Base-by-base conservation (phyloP, 1,140 invertebrate species). In the Pinna nobilis region DNA sequence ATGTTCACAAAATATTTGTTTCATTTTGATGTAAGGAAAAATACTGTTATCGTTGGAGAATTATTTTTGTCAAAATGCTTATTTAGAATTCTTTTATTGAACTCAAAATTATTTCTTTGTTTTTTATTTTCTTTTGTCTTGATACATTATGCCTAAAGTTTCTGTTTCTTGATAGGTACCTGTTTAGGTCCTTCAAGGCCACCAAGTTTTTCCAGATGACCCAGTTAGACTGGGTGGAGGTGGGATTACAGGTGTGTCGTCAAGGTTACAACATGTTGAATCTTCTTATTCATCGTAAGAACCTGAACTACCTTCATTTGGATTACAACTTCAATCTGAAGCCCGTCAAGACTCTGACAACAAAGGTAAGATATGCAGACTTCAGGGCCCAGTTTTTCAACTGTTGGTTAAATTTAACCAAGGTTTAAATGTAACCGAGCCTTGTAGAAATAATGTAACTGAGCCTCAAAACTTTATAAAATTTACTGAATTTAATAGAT, bases 211-310 rank as follows among this genome's bases (percentile, higher is more conserved):
- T 99, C 92, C 98, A 99, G 93, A 97, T 96, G 0, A 99, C 98
- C 18, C 98, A 97, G 1, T 91, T 99, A 68, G 98, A 99, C 90
- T 99, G 98, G 98, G 98, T 99, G 1, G 98, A 99, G 90, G 97
- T 97, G 63, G 98, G 98, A 32, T 89, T 99, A 6, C 92, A 92
- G 91, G 98, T 99, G 0, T 99, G 98, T 87, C 92, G 98, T 15
- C 98, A 99, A 89, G 98, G 98, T 15, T 99, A 99, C 90, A 99
- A 99, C 88, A 99, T 99, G 98, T 90, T 99, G 11, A 99, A 99
- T 89, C 91, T 99, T 44, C 91, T 99, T 53, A 99, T 99, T 86
- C 98, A 99, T 90, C 94, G 98, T 57, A 99, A 99, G 89, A 99
- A 99, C 90, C 92, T 99, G 9, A 99, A 99, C 87, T 99, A 99